phyloP scores from a whole-genome alignment of 2,113 vertebrate genomes.

The Larimichthys polyactis region DNA sequence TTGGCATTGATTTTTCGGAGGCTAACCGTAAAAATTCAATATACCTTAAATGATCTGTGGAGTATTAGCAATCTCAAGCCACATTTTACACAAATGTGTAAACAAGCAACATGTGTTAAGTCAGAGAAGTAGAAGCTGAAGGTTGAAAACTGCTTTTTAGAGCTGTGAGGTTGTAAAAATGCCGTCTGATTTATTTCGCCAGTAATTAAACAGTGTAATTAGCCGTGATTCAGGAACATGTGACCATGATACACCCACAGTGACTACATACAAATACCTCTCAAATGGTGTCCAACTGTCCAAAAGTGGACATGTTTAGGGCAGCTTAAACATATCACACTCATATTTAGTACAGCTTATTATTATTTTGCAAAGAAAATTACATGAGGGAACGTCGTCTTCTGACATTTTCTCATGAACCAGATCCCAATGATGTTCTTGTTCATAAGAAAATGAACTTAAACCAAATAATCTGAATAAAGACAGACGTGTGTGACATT shows the following conservation, averaged over 20 bases:
- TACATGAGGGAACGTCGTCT: background rate
- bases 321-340: background rate
- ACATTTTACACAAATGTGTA: background rate
- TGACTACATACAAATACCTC: conserved; percentile 6
- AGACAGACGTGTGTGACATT: background rate
- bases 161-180: background rate
- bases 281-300: conserved; percentile 14
- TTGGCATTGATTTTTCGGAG: background rate
- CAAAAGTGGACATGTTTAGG: background rate
- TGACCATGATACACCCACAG: conserved; percentile 13
- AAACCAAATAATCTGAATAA: background rate
- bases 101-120: background rate
- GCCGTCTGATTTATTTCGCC: background rate
- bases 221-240: conserved; percentile 41
- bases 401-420: background rate
- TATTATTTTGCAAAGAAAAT: background rate
- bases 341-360: background rate
- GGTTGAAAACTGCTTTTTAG: background rate
- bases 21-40: background rate
- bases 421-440: background rate
- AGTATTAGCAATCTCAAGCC: background rate
- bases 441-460: background rate
- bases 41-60: background rate
- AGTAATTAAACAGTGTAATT: conserved; percentile 36
- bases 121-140: background rate